phyloP scores from a whole-genome alignment of 2,113 vertebrate species.

The Tenrec ecaudatus region DNA sequence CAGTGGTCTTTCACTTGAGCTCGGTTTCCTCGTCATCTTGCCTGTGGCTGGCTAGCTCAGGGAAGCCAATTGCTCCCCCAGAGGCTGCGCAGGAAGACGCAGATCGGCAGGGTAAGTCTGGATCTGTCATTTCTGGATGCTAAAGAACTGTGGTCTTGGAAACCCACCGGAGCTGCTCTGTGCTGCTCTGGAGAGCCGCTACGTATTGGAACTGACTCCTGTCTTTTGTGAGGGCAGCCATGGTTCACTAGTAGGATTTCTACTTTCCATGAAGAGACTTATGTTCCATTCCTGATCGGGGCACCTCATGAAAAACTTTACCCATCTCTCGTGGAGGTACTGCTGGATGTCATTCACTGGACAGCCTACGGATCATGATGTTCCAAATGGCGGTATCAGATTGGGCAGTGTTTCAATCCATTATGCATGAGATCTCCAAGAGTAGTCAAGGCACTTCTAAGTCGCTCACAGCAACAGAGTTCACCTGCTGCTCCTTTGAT shows the following conservation, averaged over 20 bases:
- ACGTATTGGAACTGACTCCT: no score
- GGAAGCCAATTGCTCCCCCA: not conserved
- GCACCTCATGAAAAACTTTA: not conserved
- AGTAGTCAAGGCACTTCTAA: not conserved
- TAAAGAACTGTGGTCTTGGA: no score
- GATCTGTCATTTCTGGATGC: not conserved
- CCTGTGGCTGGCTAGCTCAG: not conserved
- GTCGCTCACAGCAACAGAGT: not conserved
- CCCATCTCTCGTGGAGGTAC: not conserved
- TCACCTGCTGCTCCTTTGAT: not conserved
- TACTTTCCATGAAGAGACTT: not conserved
- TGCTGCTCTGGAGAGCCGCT: no score
- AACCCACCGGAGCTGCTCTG: no score
- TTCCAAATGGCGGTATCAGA: not conserved
- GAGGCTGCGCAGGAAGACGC: not conserved
- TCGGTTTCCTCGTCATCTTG: not conserved
- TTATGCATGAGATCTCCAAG: not conserved
- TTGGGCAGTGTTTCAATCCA: not conserved
- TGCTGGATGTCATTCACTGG: not conserved
- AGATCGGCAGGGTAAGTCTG: not conserved
- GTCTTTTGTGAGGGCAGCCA: not conserved
- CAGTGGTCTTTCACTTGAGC: fast-evolving
- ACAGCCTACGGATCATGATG: no score
- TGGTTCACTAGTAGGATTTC: not conserved
- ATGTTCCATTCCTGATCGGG: not conserved